Conservation (phyloP, 2,888 invertebrate genomes). For the Trypoxylon attenuatum region DNA sequence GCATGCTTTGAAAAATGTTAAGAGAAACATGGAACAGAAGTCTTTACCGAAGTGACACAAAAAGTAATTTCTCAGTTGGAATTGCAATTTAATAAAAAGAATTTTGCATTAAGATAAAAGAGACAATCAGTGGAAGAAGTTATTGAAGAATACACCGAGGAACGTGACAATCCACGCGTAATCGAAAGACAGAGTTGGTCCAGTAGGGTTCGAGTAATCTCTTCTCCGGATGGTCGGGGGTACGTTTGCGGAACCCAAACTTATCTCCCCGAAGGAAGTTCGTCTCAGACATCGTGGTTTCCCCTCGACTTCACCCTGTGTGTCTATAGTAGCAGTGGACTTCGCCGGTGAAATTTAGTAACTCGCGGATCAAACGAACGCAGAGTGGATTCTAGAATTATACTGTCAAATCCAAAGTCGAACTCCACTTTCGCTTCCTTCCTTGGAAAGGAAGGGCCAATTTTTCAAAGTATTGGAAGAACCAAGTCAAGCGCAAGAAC, state of each 20-base stretch:
- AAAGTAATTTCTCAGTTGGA: too few species aligned
- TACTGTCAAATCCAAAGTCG: constrained; percentile 34
- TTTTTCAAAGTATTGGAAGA: too few species aligned
- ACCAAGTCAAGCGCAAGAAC: too few species aligned
- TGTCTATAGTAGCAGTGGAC: constrained; percentile 13
- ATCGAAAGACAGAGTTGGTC: background rate
- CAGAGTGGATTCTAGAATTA: constrained; percentile 20
- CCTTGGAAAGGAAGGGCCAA: constrained; percentile 3
- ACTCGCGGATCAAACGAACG: constrained; percentile 36
- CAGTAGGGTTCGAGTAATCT: constrained; percentile 32
- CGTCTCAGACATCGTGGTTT: constrained; percentile 16
- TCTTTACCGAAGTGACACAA: too few species aligned
- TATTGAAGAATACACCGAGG: too few species aligned
- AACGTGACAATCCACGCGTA: too few species aligned
- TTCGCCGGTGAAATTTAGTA: constrained; percentile 34
- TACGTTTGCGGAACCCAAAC: constrained; percentile 23
- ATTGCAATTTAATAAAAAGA: too few species aligned
- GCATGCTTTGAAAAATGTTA: too few species aligned
- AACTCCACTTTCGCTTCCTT: background rate
- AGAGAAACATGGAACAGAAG: too few species aligned
- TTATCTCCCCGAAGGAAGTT: constrained; percentile 23
- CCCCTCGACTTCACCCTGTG: background rate
- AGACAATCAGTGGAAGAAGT: too few species aligned
- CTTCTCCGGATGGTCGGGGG: constrained; percentile 22
- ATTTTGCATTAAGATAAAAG: too few species aligned